Conservation (phyloP, 2,113 vertebrate genomes). For the Pipa parva region DNA sequence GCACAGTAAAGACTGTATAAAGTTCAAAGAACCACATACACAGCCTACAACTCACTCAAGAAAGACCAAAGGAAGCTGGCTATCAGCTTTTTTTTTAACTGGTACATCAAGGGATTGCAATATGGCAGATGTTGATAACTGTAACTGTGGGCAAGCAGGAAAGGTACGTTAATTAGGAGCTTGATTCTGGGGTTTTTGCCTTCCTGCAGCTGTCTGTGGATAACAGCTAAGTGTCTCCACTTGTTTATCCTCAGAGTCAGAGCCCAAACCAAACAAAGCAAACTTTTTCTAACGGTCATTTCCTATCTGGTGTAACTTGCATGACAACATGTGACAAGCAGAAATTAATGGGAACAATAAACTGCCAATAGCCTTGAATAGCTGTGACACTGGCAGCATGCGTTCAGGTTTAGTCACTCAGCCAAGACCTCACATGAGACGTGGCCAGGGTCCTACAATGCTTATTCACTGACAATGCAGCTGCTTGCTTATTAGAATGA, state of each 20-base stretch:
- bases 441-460: conserved; percentile 83
- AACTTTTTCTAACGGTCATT: conserved; percentile 71
- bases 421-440: conserved; percentile 98
- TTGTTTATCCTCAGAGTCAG: conserved; percentile 69
- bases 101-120: conserved; percentile 58
- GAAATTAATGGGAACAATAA: conserved; percentile 75
- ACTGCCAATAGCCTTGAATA: conserved; percentile 71
- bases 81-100: conserved; percentile 8
- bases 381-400: conserved; percentile 71
- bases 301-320: conserved; percentile 80
- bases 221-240: conserved; percentile 70
- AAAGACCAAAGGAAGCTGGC: conserved; percentile 1
- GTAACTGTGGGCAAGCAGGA: conserved; percentile 62
- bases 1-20: too few species aligned
- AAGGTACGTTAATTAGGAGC: conserved; percentile 59
- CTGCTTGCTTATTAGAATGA: conserved; percentile 95
- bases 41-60: not conserved
- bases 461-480: conserved; percentile 91
- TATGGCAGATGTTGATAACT: conserved; percentile 77
- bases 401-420: conserved; percentile 74
- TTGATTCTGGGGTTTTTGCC: conserved; percentile 54
- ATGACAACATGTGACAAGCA: conserved; percentile 81
- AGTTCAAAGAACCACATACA: too few species aligned
- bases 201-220: conserved; percentile 74
- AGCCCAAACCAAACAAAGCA: conserved; percentile 67